Evolutionary conservation across 2,888 invertebrate genomes (phyloP).

Genomic region (Chrysodeixis includens): DNA sequence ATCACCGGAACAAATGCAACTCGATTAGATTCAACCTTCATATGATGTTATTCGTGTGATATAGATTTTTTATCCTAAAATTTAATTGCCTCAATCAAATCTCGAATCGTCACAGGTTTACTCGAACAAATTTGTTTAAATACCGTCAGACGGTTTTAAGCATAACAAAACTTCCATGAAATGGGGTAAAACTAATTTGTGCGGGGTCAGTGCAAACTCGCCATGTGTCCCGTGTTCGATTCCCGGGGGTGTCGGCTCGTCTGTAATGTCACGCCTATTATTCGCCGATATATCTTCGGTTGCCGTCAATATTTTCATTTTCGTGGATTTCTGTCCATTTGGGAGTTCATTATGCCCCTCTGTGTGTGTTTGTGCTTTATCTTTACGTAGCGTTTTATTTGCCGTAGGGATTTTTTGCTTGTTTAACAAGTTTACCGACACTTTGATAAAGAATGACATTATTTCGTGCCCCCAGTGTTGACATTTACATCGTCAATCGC

Average conservation of each 20-base stretch:
- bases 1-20: slow-evolving; percentile 28
- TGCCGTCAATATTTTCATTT: slow-evolving; percentile 85
- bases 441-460: neutral
- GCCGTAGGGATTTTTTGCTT: slow-evolving; percentile 7
- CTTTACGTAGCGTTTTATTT: slow-evolving; percentile 35
- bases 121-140: slow-evolving; percentile 43
- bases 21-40: slow-evolving; percentile 20
- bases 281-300: slow-evolving; percentile 85
- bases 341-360: slow-evolving; percentile 74
- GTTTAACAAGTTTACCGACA: neutral
- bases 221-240: slow-evolving; percentile 84
- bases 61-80: slow-evolving; percentile 30
- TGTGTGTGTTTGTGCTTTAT: slow-evolving; percentile 46
- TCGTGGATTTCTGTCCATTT: slow-evolving; percentile 76
- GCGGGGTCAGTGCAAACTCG: slow-evolving; percentile 68
- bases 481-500: neutral
- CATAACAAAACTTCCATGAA: slow-evolving; percentile 85
- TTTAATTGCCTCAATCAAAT: slow-evolving; percentile 23
- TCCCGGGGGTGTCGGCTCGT: slow-evolving; percentile 81
- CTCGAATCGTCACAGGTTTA: neutral
- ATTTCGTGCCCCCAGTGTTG: neutral
- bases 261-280: slow-evolving; percentile 88
- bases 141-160: slow-evolving; percentile 61
- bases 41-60: slow-evolving; percentile 14
- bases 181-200: slow-evolving; percentile 86